Base-by-base conservation (phyloP, 2,888 invertebrate species). In the Sesia apiformis region DNA sequence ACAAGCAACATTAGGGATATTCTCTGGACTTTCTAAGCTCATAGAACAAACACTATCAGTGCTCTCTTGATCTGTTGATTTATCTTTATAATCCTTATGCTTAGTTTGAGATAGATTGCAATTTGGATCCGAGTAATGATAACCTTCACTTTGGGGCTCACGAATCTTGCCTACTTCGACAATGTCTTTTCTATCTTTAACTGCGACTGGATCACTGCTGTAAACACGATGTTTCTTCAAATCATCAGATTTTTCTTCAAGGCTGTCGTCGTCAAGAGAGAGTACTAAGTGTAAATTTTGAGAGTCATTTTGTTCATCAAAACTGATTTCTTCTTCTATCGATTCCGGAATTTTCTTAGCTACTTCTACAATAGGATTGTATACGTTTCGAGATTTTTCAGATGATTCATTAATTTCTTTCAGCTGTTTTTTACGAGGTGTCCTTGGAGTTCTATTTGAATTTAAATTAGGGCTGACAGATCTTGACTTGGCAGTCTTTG, bases 51-150 rank as follows among this genome's bases (percentile, higher is more conserved):
- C 75, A 53, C 84, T 89, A 43, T 87, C 89, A 3, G 89, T 89
- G 57, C 84, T 86, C 46, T 85, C 89, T 59, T 81, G 87, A 54
- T 89, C 88, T 1, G 85, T 85, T 0, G 78, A 71, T 60, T 82
- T 85, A 2, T 71, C 78, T 56, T 74, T 66, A 43, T 62, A 70
- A n/a, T 79, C 74, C 60, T 72, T 78, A 4, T 66, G 59, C 54
- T 64, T 60, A 0, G 70, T 62, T 59, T 82, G 80, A 0, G 81
- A 78, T 8, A 74, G 65, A 57, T 69, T 72, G 43, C 66, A 64
- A 54, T 62, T 76, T 51, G 74, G 72, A 55, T 85, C 83, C 0
- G 84, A 78, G 55, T 73, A 78, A 51, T 66, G 69, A 51, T 71
- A 79, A 0, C 78, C 84, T 65, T 84, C 86, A 53, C 81, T 87